Evolutionary conservation across 2,797 vertebrate species (phyloP), one percentile per base, ranked within the genome.

Genomic region (Harpagifer antarcticus): DNA sequence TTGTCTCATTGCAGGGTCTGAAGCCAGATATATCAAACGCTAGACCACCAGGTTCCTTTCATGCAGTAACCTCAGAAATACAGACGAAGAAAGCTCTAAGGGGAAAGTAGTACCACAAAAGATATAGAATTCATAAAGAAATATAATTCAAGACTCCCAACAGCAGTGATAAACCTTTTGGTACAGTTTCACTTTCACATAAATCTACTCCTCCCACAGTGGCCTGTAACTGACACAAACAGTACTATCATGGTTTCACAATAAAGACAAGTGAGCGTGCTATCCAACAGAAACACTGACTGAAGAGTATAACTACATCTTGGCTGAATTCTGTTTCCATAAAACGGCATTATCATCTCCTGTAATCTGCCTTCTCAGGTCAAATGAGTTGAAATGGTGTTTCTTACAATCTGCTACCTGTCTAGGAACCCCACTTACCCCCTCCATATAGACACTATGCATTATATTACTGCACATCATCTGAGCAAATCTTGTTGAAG

Each of bases 11-110:
- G 6, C 72, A 9, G 60, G 62, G 62, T 82, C 79, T 62, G 76
- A 60, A 75, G 72, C 69, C 74, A 50, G 43, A 58, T 72, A 68
- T 63, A 83, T 83, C 74, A 68, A 75, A 72, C 1, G 0, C 55
- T 0, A 47, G 71, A 75, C 81, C 74, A 74, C 72, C 60, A 27
- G 40, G 45, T 16, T 48, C 60, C 79, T 84, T 70, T 81, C 31
- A 87, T 71, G 23, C n/a, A 59, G 63, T 63, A 48, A 54, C 71
- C 47, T 20, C 33, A 68, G 49, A 61, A 56, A 52, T 65, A 37
- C 16, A 40, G 77, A 54, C 13, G 23, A 37, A 69, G 23, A 54
- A 13, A 54, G 50, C 55, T 23, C 55, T 62, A 33, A 42, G 70
- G 20, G 23, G 54, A 72, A 45, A 68, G 50, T 43, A 49, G 17